These are phyloP conservation scores for Incurvaria masculella DNA, from an alignment of 2,888 invertebrate genomes.

Conservation along the genomic window DNA sequence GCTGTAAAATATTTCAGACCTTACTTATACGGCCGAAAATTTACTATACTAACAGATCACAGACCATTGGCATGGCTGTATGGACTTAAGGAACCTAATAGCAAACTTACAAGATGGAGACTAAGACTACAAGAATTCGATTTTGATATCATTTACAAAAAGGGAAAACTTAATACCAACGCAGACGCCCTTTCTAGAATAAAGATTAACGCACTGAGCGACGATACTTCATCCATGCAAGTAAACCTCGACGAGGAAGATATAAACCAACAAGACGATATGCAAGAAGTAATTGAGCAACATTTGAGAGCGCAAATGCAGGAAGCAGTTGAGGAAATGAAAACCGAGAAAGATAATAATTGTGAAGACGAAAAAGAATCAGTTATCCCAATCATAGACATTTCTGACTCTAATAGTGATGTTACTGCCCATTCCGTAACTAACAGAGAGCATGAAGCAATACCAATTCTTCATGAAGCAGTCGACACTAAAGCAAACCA, in stretches of 20 bases:
- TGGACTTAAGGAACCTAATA: constrained; percentile 18
- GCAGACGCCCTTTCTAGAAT: constrained; percentile 20
- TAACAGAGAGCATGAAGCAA: constrained; percentile 2
- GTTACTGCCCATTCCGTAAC: too few relatives aligned
- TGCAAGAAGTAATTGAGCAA: not conserved
- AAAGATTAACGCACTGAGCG: not conserved
- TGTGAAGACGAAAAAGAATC: too few relatives aligned
- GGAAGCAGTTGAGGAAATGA: not conserved
- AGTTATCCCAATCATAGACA: not conserved
- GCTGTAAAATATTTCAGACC: constrained; percentile 17
- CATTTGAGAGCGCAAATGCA: not conserved
- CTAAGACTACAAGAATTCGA: constrained; percentile 19
- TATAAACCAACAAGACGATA: too few relatives aligned
- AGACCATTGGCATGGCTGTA: constrained; percentile 19
- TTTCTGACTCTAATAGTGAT: too few relatives aligned
- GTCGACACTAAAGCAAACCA: constrained; percentile 20
- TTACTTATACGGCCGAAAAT: constrained; percentile 15
- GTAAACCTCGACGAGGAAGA: not conserved
- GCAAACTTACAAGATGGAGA: constrained; percentile 17
- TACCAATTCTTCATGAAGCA: constrained; percentile 16
- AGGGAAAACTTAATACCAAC: constrained; percentile 20
- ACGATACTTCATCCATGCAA: not conserved
- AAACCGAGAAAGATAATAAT: not conserved
- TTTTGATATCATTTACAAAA: constrained; percentile 20
- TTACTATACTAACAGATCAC: constrained; percentile 11